Conservation (phyloP, 2,797 vertebrate genomes). For the Cottoperca gobio region DNA sequence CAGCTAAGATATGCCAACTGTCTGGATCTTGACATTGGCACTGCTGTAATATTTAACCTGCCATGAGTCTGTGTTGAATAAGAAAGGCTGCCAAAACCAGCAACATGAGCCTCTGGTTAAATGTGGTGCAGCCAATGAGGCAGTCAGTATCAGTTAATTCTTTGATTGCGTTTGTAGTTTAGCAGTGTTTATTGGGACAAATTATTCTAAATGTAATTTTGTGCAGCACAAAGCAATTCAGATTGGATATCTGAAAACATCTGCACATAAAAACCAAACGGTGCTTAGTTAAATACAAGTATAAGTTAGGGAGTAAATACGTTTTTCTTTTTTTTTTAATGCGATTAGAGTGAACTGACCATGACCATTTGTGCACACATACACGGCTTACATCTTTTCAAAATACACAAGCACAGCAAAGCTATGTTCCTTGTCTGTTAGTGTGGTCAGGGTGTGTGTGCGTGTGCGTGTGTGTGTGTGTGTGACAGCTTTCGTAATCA, state of each 20-base stretch:
- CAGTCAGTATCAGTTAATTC: conserved; percentile 8
- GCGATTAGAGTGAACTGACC: not conserved
- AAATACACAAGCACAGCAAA: conserved; percentile 4
- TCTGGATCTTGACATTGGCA: conserved; percentile 58
- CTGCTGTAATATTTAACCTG: conserved; percentile 48
- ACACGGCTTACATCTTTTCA: not conserved
- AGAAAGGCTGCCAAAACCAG: conserved; percentile 51
- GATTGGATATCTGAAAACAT: not conserved
- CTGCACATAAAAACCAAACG: not conserved
- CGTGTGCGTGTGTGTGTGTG: no score
- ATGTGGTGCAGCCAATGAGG: conserved; percentile 31
- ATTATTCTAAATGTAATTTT: not conserved
- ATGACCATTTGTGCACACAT: not conserved
- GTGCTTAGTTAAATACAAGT: not conserved
- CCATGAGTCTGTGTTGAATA: conserved; percentile 47
- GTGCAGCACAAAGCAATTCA: not conserved
- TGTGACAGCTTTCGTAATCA: conserved; percentile 8
- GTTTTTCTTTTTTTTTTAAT: not conserved
- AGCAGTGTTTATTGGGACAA: not conserved
- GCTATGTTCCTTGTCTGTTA: not conserved
- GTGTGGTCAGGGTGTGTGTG: no score
- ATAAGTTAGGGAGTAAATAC: not conserved
- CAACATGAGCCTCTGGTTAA: conserved; percentile 44
- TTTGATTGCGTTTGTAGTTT: conserved; percentile 1
- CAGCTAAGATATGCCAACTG: conserved; percentile 60